These are phyloP conservation scores for Gymnocypris eckloni DNA, from an alignment of 2,797 vertebrate genomes.

Conservation along the genomic window DNA sequence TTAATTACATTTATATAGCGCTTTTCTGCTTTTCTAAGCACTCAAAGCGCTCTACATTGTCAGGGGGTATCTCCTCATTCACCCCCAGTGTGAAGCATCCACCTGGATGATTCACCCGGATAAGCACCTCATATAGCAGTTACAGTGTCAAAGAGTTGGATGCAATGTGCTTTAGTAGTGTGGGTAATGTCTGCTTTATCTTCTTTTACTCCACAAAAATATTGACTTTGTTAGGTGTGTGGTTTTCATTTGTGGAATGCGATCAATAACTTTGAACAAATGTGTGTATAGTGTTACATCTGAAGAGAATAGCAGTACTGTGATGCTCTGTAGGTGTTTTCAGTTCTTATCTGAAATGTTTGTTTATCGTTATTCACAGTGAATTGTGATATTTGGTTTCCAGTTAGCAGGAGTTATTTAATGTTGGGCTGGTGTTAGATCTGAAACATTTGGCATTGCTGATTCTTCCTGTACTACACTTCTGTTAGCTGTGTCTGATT, in stretches of 20 bases:
- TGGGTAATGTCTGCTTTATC: background rate
- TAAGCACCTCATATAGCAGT: background rate
- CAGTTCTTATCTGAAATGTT: background rate
- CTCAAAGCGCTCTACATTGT: no score
- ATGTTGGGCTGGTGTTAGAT: background rate
- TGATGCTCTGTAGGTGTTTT: background rate
- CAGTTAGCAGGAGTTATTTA: background rate
- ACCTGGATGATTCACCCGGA: no score
- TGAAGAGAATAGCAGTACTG: conserved; percentile 14
- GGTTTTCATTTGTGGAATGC: background rate
- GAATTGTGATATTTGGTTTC: background rate
- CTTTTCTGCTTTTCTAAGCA: no score
- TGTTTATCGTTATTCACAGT: background rate
- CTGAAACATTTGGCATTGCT: background rate
- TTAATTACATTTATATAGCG: no score
- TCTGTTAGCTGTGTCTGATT: background rate
- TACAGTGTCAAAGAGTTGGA: background rate
- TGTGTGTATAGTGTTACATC: background rate
- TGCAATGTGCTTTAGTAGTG: background rate
- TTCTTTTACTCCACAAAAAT: background rate
- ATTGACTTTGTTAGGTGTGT: background rate
- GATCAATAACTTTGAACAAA: background rate
- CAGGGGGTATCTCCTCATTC: no score
- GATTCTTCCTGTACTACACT: background rate
- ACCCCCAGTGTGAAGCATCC: no score